Conservation (phyloP, 1,140 invertebrate genomes). For the Nymphalis io region DNA sequence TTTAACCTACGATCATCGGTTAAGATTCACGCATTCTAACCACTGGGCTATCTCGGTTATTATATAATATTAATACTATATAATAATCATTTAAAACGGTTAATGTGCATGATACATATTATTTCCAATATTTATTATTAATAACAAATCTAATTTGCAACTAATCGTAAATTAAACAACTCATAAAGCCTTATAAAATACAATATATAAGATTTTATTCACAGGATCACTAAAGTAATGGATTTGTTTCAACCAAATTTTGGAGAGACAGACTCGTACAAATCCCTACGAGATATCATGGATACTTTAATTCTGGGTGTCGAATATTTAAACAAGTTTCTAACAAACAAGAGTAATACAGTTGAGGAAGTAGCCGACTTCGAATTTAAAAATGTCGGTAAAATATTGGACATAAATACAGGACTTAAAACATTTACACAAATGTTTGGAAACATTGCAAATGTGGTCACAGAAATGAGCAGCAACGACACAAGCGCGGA, state of each 20-base stretch:
- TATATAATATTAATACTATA: no score
- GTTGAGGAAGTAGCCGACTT: constrained; percentile 25
- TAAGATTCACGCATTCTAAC: no score
- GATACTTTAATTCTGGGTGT: constrained; percentile 49
- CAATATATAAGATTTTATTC: constrained; percentile 40
- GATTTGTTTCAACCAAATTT: constrained; percentile 67
- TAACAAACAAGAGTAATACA: constrained; percentile 35
- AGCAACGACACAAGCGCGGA: constrained; percentile 42
- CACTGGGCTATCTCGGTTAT: no score
- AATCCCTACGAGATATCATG: constrained; percentile 52
- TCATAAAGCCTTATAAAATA: background rate
- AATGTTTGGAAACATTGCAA: constrained; percentile 48
- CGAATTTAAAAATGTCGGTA: constrained; percentile 18
- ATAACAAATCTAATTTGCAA: no score
- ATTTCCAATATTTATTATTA: no score
- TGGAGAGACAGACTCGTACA: constrained; percentile 64
- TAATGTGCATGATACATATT: no score
- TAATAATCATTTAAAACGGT: no score
- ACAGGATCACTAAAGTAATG: constrained; percentile 62
- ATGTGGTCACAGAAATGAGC: constrained; percentile 45
- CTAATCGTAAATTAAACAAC: no score
- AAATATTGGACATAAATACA: constrained; percentile 21
- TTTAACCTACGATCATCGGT: no score
- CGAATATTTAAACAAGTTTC: constrained; percentile 59
- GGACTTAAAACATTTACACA: constrained; percentile 46